Percentiles rank a stretch among this genome's conserved stretches.
These are phyloP conservation scores for Ictalurus furcatus DNA, from an alignment of 2,113 vertebrate species.

Conservation along the genomic window DNA sequence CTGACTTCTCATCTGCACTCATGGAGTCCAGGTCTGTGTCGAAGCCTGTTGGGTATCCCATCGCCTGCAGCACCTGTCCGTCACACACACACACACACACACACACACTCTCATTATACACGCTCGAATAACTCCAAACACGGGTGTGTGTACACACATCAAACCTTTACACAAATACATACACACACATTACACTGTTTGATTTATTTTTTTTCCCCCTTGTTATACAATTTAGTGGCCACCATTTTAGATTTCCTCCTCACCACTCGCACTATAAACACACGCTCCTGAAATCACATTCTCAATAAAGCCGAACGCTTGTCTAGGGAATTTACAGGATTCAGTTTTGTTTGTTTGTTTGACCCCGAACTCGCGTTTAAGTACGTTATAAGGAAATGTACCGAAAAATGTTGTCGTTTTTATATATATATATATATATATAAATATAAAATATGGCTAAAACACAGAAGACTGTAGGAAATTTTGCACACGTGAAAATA, in stretches of 20 bases:
- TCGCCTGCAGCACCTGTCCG: conserved; percentile 90
- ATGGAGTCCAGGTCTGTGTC: conserved; percentile 94
- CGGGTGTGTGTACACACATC: neutral
- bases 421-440: too few species aligned
- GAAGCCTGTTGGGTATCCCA: conserved; percentile 97
- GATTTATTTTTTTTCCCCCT: neutral
- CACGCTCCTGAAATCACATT: neutral
- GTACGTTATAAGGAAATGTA: too few species aligned
- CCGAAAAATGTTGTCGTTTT: too few species aligned
- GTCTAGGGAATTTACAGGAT: too few species aligned
- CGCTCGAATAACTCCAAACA: neutral
- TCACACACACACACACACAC: neutral
- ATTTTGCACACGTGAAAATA: too few species aligned
- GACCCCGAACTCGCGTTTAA: too few species aligned
- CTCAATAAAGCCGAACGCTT: too few species aligned
- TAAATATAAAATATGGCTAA: too few species aligned
- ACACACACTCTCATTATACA: neutral
- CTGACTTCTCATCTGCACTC: conserved; percentile 97
- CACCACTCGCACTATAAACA: neutral
- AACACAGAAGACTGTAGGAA: too few species aligned
- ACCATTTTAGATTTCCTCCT: neutral
- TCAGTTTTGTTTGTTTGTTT: too few species aligned
- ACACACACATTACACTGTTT: neutral
- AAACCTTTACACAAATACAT: neutral
- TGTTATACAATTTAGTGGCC: neutral